Evolutionary conservation across 2,888 invertebrate genomes (phyloP).

Genomic region (Strigamia transsilvanica): DNA sequence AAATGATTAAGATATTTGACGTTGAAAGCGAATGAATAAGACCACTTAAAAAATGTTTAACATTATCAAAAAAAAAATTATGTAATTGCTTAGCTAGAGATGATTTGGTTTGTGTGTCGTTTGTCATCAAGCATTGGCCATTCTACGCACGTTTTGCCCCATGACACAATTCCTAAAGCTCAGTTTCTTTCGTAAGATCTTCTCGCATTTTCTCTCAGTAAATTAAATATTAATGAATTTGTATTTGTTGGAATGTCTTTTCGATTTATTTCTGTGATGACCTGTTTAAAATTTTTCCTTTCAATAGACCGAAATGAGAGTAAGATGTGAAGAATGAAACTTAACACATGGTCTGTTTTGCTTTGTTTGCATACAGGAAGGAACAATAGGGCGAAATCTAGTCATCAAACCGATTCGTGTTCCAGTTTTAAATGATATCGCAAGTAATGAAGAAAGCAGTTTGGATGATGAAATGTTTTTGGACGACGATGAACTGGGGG

Average conservation of each 20-base stretch:
- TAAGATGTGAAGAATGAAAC: slow-evolving; percentile 3
- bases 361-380: slow-evolving; percentile 73
- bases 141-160: background rate
- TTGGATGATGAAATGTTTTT: slow-evolving; percentile 78
- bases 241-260: background rate
- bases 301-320: background rate
- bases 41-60: too few species aligned
- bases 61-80: too few species aligned
- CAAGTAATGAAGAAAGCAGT: slow-evolving; percentile 57
- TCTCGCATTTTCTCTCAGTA: background rate
- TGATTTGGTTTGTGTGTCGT: too few species aligned
- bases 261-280: background rate
- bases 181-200: too few species aligned
- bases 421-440: slow-evolving; percentile 56
- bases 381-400: slow-evolving; percentile 87
- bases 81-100: background rate
- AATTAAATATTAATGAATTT: background rate
- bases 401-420: slow-evolving; percentile 85
- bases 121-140: background rate
- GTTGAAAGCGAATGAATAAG: too few species aligned
- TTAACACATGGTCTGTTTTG: slow-evolving; percentile 10
- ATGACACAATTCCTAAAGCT: background rate
- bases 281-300: background rate
- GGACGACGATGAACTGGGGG: slow-evolving; percentile 69
- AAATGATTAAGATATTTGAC: too few species aligned